phyloP scores from a whole-genome alignment of 2,113 vertebrate species.

The Arothron firmamentum region DNA sequence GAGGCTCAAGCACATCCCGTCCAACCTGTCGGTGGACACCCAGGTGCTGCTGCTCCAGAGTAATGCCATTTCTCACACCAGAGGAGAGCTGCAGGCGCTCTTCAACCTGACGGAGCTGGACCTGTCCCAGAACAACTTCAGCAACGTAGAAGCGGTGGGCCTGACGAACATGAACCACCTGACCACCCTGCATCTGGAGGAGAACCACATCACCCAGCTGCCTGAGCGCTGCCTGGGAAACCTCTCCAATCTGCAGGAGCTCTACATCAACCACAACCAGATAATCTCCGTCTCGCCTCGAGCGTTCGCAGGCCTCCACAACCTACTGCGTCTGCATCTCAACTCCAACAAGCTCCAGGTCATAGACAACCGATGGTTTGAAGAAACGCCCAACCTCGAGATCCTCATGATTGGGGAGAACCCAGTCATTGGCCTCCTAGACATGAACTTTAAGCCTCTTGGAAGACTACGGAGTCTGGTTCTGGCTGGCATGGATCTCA shows the following conservation, averaged over 20 bases:
- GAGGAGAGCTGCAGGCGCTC: constrained; percentile 85
- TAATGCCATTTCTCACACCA: constrained; percentile 88
- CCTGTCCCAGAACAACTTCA: constrained; percentile 97
- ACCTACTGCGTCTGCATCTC: constrained; percentile 89
- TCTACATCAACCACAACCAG: constrained; percentile 98
- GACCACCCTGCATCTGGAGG: constrained; percentile 93
- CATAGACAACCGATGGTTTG: constrained; percentile 95
- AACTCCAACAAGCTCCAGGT: constrained; percentile 91
- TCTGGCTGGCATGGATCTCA: constrained; percentile 94
- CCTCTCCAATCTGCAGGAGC: constrained; percentile 89
- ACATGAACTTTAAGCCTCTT: constrained; percentile 93
- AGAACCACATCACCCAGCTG: constrained; percentile 92
- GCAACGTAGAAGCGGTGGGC: constrained; percentile 84
- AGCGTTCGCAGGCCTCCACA: constrained; percentile 88
- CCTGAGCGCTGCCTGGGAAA: constrained; percentile 88
- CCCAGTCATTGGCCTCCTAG: constrained; percentile 90
- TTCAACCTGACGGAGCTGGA: constrained; percentile 94
- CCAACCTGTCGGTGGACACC: constrained; percentile 88
- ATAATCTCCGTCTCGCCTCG: constrained; percentile 88
- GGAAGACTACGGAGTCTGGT: constrained; percentile 89
- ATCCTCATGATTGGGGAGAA: constrained; percentile 99
- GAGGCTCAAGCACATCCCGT: constrained; percentile 86
- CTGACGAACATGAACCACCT: constrained; percentile 87
- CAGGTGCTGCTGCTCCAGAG: constrained; percentile 95
- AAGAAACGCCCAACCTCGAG: constrained; percentile 91